Evolutionary conservation across 2,888 invertebrate species (phyloP).

Genomic region (Leucozona laternaria): DNA sequence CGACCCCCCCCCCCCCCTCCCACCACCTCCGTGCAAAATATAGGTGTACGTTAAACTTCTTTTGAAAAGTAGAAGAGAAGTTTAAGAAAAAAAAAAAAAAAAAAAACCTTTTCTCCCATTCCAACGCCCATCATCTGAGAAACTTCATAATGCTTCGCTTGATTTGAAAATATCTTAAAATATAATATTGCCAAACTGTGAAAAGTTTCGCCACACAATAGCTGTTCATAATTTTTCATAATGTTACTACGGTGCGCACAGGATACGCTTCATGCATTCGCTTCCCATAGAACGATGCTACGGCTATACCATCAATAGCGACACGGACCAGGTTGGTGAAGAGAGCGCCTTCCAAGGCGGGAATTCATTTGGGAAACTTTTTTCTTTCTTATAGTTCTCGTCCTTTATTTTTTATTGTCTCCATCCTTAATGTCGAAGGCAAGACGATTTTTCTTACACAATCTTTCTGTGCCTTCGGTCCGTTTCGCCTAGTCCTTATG

Average conservation of each 20-base stretch:
- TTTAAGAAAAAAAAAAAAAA: constrained; percentile 9
- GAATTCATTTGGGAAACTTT: constrained; percentile 55
- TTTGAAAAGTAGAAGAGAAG: constrained; percentile 31
- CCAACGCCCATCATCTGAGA: constrained; percentile 22
- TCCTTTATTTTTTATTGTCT: constrained; percentile 41
- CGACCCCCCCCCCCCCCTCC: background rate
- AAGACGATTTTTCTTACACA: constrained; percentile 42
- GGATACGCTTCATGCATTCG: constrained; percentile 16
- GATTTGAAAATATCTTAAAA: constrained; percentile 74
- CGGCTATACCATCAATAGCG: too few relatives aligned
- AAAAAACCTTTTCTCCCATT: background rate
- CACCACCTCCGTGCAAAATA: background rate
- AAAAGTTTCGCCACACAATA: constrained; percentile 69
- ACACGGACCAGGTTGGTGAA: background rate
- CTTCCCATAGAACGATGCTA: background rate
- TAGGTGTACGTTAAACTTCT: constrained; percentile 44
- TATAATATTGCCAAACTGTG: constrained; percentile 68
- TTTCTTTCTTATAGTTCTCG: background rate
- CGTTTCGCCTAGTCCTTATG: constrained; percentile 5
- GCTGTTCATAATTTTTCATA: constrained; percentile 74
- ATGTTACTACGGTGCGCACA: constrained; percentile 50
- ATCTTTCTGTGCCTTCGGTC: constrained; percentile 18
- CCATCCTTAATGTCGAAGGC: background rate
- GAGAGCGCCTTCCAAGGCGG: constrained; percentile 29
- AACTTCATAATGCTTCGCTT: constrained; percentile 72